Conservation (phyloP, 2,797 vertebrate species). For the Xyrichtys novacula region DNA sequence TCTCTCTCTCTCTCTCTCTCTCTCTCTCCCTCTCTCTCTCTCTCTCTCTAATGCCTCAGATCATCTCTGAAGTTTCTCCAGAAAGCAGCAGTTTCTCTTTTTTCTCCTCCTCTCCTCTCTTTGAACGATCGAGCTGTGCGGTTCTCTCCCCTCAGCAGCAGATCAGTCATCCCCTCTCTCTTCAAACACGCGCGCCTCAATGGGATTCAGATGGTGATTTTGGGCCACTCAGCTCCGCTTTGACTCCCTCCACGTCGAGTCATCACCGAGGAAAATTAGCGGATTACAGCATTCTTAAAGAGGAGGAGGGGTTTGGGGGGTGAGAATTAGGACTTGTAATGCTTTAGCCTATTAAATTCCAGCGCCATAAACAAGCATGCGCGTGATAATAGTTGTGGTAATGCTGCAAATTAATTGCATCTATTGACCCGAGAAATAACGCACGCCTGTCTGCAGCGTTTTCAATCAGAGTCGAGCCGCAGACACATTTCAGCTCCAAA, state of each 20-base stretch:
- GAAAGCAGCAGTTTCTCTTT: slow-evolving; percentile 33
- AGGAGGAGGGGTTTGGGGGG: slow-evolving; percentile 4
- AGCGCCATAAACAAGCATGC: slow-evolving; percentile 27
- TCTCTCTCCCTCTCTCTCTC: too few relatives aligned
- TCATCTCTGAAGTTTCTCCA: slow-evolving; percentile 67
- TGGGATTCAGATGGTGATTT: slow-evolving; percentile 63
- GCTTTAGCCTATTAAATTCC: slow-evolving; percentile 18
- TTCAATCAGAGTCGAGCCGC: slow-evolving; percentile 48
- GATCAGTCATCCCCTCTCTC: slow-evolving; percentile 57
- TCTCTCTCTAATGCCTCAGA: slow-evolving; percentile 31
- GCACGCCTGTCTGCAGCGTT: slow-evolving; percentile 35
- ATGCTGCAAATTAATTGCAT: slow-evolving; percentile 65
- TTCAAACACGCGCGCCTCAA: slow-evolving; percentile 56
- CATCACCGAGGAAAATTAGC: slow-evolving; percentile 41
- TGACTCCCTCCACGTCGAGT: slow-evolving; percentile 28
- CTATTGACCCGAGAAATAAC: slow-evolving; percentile 60
- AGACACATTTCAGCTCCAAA: slow-evolving; percentile 41
- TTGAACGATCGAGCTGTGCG: slow-evolving; percentile 47
- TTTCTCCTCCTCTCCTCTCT: background rate
- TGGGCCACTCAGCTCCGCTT: slow-evolving; percentile 49
- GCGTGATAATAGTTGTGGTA: slow-evolving; percentile 29
- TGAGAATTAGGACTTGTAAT: slow-evolving; percentile 30
- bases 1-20: slow-evolving; percentile 15
- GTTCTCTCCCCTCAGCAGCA: slow-evolving; percentile 50
- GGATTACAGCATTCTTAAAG: slow-evolving; percentile 10